Evolutionary conservation across 2,113 vertebrate species (phyloP).

Genomic region (Fregata magnificens): DNA sequence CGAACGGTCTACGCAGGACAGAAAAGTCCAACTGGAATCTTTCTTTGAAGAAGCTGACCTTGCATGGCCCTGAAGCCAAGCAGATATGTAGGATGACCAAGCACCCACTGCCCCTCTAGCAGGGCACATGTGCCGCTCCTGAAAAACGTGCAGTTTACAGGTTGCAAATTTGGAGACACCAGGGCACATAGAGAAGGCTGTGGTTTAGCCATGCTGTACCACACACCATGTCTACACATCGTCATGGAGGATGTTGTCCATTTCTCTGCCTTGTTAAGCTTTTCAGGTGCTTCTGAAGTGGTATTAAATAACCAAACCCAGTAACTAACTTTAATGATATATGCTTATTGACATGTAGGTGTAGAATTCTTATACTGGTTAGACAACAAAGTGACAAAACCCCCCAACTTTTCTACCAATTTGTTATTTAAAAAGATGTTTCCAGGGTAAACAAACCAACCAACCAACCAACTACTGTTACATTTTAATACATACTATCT

Average conservation of each 20-base stretch:
- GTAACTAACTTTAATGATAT: background rate
- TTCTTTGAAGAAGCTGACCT: background rate
- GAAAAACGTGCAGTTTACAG: background rate
- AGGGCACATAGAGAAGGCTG: background rate
- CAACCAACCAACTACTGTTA: background rate
- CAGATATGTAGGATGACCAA: fast-evolving
- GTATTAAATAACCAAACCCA: background rate
- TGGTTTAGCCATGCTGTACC: background rate
- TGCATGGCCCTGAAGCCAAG: background rate
- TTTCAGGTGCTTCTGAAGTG: background rate
- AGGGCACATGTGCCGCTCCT: fast-evolving
- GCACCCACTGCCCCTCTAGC: background rate
- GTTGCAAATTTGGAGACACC: background rate
- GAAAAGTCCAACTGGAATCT: background rate
- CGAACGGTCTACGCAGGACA: fast-evolving
- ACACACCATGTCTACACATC: background rate
- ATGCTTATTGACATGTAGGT: background rate
- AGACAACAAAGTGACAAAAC: background rate
- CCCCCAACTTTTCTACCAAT: background rate
- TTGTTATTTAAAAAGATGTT: background rate
- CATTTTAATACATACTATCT: background rate
- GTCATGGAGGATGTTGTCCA: background rate
- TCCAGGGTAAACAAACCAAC: background rate
- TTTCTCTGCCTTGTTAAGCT: background rate
- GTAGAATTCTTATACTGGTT: background rate